Evolutionary conservation across 37 sponge, comb jelly and placozoan genomes (phyloP), one percentile per base, ranked within the genome.

Genomic region (Cladorhizidae sp.): DNA sequence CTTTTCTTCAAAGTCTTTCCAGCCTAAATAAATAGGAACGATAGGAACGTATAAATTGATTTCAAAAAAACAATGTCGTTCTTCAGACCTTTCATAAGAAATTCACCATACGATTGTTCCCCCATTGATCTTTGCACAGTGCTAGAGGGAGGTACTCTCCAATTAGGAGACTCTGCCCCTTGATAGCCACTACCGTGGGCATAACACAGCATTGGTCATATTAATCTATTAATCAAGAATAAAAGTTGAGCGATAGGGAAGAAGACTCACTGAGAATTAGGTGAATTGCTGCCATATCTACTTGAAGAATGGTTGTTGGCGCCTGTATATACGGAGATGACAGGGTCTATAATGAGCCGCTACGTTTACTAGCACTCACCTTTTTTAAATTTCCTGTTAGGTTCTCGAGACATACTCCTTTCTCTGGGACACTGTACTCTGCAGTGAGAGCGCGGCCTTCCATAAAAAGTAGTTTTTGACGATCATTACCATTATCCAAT

Each of bases 81-180:
- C 15, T 3, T 5, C 28, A 17, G 12, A 83, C 84, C 84, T 75
- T 83, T 83, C n/a, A 25, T 28, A 36, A 83, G 59, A 50, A 74
- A 83, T 33, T 75, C 84, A 32, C 49, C 59, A 61, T 39, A 75
- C 20, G 72, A 62, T 36, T 83, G 67, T 17, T 83, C 76, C 32
- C 20, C 14, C 5, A 76, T 20, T 64, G 84, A 62, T 67, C 25
- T 51, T 71, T 40, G 38, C 39, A 21, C 25, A 17, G 36, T 25
- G 5, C 15, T 40, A 35, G 76, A 14, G 1, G 39, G 22, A 57
- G 59, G 84, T 42, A 67, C 69, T n/a, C 84, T 64, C 84, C 84
- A 83, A 33, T 83, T 83, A 15, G 68, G 31, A 51, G 75, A 74
- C 1, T 75, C 84, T 29, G 84, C 72, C 14, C 80, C 76, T 26